Evolutionary conservation across 2,888 invertebrate species (phyloP), one percentile per base, ranked within the genome.

Genomic region (Stenchaetothrips biformis): DNA sequence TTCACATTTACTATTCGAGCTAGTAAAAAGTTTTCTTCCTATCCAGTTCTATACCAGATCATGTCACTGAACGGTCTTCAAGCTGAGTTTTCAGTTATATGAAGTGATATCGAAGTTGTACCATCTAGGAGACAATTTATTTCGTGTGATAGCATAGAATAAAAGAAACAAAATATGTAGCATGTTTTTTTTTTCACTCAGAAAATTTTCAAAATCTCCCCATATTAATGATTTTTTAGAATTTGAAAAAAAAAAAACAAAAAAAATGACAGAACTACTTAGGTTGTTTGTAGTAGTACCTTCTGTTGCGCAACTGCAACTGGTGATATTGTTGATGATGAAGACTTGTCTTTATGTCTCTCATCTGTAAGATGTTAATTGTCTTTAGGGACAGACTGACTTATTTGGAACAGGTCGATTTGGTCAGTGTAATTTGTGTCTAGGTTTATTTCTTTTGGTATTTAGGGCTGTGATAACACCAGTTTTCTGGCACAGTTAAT

Each of bases 41-140:
- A 25, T 21, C 67, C 67, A 74, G 67, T 74, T 74, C 67, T 25
- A 74, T 74, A 25, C 67, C 67, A 74, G 67, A 74, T 74, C 67
- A 74, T 74, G 67, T 74, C 67, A 74, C 67, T 25, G 67, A 74
- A 74, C 67, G 1, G 67, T 74, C 67, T 74, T 74, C 67, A 25
- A 13, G 59, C 16, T 59, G 16, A 59, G 16, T 59, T 25, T 8
- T 74, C 9, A 21, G 67, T 74, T 25, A 8, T 74, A 9, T 74
- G 67, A 74, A 74, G 67, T 74, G 67, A 74, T 59, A 74, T 74
- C 67, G 7, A 74, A 74, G 67, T 74, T 59, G 59, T 59, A 13
- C 59, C 59, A 59, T 59, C 9, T 74, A 2, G 67, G 67, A 74
- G 21, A 74, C 67, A 74, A 74, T 74, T 74, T 74, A 21, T 74